Evolutionary conservation across 2,797 vertebrate species (phyloP).

Genomic region (Pipistrellus kuhlii): DNA sequence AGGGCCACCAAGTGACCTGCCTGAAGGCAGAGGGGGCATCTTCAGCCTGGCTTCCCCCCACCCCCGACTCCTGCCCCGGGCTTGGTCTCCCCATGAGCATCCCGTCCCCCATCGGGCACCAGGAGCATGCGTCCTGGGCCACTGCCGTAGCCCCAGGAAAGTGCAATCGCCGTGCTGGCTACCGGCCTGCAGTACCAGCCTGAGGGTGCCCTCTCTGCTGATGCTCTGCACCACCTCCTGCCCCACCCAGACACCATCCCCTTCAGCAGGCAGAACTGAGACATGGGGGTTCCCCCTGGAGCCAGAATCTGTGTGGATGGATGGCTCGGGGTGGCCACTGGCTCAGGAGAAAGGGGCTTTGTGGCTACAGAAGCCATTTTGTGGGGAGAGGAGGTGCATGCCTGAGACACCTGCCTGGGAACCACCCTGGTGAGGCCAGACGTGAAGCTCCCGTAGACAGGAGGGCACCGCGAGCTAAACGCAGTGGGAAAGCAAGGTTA

Average conservation of each 20-base stretch:
- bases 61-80: background rate
- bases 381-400: background rate
- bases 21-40: background rate
- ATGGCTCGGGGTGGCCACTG: background rate
- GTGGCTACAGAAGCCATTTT: background rate
- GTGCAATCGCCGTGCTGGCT: accelerated
- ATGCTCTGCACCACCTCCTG: background rate
- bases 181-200: background rate
- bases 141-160: background rate
- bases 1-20: background rate
- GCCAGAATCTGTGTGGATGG: background rate
- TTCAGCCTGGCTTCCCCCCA: background rate
- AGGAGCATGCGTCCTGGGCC: background rate
- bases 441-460: constrained; percentile 32
- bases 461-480: constrained; percentile 59
- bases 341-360: constrained; percentile 42
- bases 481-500: background rate
- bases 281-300: background rate
- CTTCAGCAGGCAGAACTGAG: background rate
- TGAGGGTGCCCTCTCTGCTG: background rate
- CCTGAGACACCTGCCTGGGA: constrained; percentile 56
- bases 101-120: background rate
- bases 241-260: background rate
- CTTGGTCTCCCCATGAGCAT: background rate
- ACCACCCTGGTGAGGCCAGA: background rate